A percentile compares a stretch with the other conserved stretches of the same genome.
Evolutionary conservation across 1,140 invertebrate species (phyloP).

Genomic region (Eulimnadia texana): DNA sequence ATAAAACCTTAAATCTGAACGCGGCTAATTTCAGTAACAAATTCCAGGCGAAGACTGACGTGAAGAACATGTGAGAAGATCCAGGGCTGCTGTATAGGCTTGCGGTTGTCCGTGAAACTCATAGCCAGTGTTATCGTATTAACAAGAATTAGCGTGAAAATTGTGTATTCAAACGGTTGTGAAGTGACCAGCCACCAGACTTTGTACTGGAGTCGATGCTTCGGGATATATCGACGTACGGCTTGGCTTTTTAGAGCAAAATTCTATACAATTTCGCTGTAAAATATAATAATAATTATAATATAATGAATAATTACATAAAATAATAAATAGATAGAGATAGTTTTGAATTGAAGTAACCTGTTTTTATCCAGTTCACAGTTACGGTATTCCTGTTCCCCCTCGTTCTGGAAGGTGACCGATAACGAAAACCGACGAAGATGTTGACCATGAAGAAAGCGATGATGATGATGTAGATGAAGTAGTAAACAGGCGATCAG

Average conservation of each 20-base stretch:
- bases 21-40: slow-evolving; percentile 96
- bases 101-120: slow-evolving; percentile 83
- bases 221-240: slow-evolving; percentile 91
- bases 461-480: slow-evolving; percentile 98
- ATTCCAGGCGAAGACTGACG: slow-evolving; percentile 95
- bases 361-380: slow-evolving; percentile 99
- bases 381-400: slow-evolving; percentile 99
- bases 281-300: no score
- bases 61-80: slow-evolving; percentile 94
- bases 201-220: slow-evolving; percentile 95
- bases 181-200: slow-evolving; percentile 99
- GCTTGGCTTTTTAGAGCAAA: slow-evolving; percentile 97
- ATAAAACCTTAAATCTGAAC: slow-evolving; percentile 98
- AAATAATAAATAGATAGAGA: no score
- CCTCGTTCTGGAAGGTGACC: slow-evolving; percentile 99
- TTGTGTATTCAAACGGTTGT: slow-evolving; percentile 95
- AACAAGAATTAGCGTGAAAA: slow-evolving; percentile 93
- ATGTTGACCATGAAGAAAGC: slow-evolving; percentile 99
- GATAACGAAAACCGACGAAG: slow-evolving; percentile 99
- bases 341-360: no score
- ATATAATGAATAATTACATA: no score
- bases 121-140: slow-evolving; percentile 96
- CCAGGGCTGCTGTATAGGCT: slow-evolving; percentile 70
- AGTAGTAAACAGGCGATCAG: slow-evolving; percentile 96
- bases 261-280: slow-evolving; percentile 98